Conservation (phyloP, 2,888 invertebrate genomes). For the Caradrina clavipalpis region DNA sequence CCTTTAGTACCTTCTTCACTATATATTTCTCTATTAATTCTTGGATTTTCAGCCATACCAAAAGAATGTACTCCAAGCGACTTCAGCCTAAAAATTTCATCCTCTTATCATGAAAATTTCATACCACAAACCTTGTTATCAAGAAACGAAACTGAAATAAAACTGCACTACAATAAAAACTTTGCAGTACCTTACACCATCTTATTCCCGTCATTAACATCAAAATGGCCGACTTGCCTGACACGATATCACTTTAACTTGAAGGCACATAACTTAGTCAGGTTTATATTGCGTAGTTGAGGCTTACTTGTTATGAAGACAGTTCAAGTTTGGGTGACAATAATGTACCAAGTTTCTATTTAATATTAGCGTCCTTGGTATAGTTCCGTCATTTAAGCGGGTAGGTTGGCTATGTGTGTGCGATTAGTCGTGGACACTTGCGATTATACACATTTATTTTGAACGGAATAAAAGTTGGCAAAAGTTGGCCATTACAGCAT, state of each 20-base stretch:
- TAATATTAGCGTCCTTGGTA: slow-evolving; percentile 49
- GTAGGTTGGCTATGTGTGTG: not conserved
- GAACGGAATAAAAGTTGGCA: too few species aligned
- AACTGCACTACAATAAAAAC: slow-evolving; percentile 26
- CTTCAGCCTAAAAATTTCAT: too few species aligned
- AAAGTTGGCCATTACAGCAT: too few species aligned
- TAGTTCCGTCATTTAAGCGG: slow-evolving; percentile 32
- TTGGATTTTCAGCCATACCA: not conserved
- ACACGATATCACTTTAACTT: slow-evolving; percentile 45
- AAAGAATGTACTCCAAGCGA: not conserved
- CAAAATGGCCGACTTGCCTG: slow-evolving; percentile 52
- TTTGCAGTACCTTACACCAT: slow-evolving; percentile 20
- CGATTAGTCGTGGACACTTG: slow-evolving; percentile 6
- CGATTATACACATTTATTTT: not conserved
- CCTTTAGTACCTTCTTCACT: too few species aligned
- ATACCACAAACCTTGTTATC: not conserved
- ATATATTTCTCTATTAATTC: not conserved
- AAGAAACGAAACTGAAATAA: slow-evolving; percentile 27
- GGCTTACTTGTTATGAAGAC: slow-evolving; percentile 56
- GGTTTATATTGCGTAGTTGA: slow-evolving; percentile 48
- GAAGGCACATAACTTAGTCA: slow-evolving; percentile 46
- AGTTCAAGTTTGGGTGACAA: slow-evolving; percentile 57
- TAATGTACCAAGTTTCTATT: slow-evolving; percentile 63
- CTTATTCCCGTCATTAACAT: slow-evolving; percentile 28
- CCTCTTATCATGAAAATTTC: not conserved